Percentiles rank a stretch among this genome's conserved stretches.
Evolutionary conservation across 1,140 invertebrate species (phyloP).

Genomic region (Mamestra configurata): DNA sequence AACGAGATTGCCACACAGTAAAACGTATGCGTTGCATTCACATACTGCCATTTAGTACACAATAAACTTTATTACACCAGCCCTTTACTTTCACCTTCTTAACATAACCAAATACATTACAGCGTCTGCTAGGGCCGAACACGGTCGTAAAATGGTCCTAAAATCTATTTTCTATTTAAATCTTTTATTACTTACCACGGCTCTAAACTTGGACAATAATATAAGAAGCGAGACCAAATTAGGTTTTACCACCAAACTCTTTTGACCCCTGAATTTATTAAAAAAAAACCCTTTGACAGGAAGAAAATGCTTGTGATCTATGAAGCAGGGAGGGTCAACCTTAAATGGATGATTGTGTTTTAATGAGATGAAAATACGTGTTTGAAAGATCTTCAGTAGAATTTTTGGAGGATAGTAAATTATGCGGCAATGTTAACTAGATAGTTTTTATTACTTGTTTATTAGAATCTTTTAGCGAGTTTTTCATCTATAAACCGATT

Average conservation of each 20-base stretch:
- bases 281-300: background rate
- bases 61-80: constrained; percentile 25
- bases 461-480: constrained; percentile 12
- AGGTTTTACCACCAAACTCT: constrained; percentile 29
- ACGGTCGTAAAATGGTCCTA: constrained; percentile 41
- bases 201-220: constrained; percentile 37
- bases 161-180: constrained; percentile 56
- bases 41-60: constrained; percentile 27
- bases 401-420: constrained; percentile 37
- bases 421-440: constrained; percentile 7
- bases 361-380: constrained; percentile 20
- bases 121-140: background rate
- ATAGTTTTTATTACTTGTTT: constrained; percentile 38
- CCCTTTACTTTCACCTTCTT: constrained; percentile 33
- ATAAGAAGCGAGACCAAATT: constrained; percentile 31
- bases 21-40: constrained; percentile 26
- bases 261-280: background rate
- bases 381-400: background rate
- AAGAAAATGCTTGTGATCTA: background rate
- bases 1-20: constrained; percentile 11
- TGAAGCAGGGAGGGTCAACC: constrained; percentile 11
- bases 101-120: constrained; percentile 41
- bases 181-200: constrained; percentile 43
- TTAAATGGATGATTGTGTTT: constrained; percentile 40
- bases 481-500: constrained; percentile 1